These are phyloP conservation scores for Trachelus stipa DNA, from an alignment of 2,888 invertebrate species.

Conservation along the genomic window DNA sequence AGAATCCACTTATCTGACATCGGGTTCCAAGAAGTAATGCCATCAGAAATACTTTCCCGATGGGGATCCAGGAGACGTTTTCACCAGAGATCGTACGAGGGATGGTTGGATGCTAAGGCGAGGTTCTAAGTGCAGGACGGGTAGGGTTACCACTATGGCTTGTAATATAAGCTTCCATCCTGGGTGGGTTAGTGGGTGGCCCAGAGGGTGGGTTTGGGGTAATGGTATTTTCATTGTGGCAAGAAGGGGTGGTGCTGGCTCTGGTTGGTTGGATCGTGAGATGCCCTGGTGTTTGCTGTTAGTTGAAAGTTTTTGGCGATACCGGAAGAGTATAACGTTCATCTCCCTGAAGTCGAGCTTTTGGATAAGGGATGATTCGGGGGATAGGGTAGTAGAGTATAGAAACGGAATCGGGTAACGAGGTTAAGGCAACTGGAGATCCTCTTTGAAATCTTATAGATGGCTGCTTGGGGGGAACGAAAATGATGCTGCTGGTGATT, in stretches of 20 bases:
- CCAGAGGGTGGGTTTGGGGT: slow-evolving; percentile 21
- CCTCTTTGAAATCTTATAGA: too few species aligned
- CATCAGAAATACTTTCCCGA: slow-evolving; percentile 48
- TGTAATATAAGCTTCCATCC: slow-evolving; percentile 52
- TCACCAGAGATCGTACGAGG: neutral
- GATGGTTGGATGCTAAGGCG: slow-evolving; percentile 32
- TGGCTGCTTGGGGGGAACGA: too few species aligned
- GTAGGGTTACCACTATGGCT: slow-evolving; percentile 58
- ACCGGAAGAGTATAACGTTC: slow-evolving; percentile 14
- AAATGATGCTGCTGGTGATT: too few species aligned
- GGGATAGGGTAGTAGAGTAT: too few species aligned
- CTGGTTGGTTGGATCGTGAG: too few species aligned
- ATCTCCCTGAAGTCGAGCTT: too few species aligned
- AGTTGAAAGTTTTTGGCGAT: slow-evolving; percentile 41
- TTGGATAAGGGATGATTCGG: too few species aligned
- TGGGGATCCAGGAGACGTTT: slow-evolving; percentile 36
- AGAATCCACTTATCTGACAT: neutral
- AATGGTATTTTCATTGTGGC: slow-evolving; percentile 43
- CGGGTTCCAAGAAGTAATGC: slow-evolving; percentile 38
- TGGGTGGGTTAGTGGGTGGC: slow-evolving; percentile 29
- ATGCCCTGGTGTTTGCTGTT: slow-evolving; percentile 33
- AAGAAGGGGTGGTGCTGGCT: slow-evolving; percentile 25
- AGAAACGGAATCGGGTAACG: too few species aligned
- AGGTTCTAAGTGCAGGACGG: slow-evolving; percentile 52
- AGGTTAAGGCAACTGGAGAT: too few species aligned